Base-by-base conservation (phyloP, 2,888 invertebrate genomes). In the Cartodere bifasciata region DNA sequence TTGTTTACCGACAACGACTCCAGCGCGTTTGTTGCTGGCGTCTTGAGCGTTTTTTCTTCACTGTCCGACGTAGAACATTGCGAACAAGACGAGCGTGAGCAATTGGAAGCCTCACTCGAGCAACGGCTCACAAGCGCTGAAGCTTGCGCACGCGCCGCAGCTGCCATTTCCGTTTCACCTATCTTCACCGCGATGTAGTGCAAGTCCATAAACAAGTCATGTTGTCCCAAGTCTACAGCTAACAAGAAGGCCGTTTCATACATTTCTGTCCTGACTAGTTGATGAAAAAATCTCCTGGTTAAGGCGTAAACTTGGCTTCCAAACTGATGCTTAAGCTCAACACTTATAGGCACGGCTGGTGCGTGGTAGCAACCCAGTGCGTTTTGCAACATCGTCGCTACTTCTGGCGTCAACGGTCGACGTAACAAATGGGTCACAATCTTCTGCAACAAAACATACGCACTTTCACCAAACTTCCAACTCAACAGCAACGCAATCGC, bases 251-350 rank as follows among this genome's bases (percentile, higher is more conserved):
- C 86, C 51, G 85, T 87, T 54, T 81, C 82, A 52, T 77, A 70
- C 46, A 78, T 67, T 30, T 75, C 71, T 42, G 78, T 72, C 38
- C 84, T 75, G 10, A 91, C 64, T 28, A 91, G 58, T 50, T 83
- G 83, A 53, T 90, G 86, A 53, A 87, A 90, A 63, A 86, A 88
- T 44, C 85, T 68, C 43, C 91, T 66, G 0, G 90, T 88, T 21
- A 92, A 65, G 53, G 85, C 81, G 44, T 79, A 74, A 5, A 90
- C 70, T 47, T 56, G 55, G 53, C 76, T 79, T 23, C 81, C 77
- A 56, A 77, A 87, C 52, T 78, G 75, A 40, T 76, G 70, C 46
- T 77, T 71, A 1, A 75, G 68, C 10, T 75, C 70, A 38, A 73
- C 70, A 31, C 76, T 75, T 24, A 80, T 62, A 1, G 75, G 67